Evolutionary conservation across 2,888 invertebrate species (phyloP).

Genomic region (Autographa pulchrina): DNA sequence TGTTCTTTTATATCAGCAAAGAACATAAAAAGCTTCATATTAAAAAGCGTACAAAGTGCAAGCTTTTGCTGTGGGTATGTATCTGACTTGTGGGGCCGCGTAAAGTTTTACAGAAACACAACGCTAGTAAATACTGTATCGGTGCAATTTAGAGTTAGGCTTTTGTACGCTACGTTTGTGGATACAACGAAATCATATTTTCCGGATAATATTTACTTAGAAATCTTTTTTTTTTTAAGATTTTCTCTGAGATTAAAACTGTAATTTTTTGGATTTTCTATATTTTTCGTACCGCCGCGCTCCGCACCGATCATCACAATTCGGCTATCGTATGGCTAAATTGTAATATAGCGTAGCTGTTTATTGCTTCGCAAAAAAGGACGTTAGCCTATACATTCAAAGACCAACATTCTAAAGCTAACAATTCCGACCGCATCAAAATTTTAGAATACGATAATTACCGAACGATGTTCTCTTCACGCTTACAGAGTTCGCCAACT

Average conservation of each 20-base stretch:
- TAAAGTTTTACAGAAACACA: background rate
- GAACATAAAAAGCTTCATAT: background rate
- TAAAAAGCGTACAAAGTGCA: background rate
- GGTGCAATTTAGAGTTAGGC: background rate
- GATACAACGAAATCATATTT: background rate
- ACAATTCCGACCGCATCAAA: background rate
- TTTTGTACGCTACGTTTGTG: background rate
- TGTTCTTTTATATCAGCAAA: background rate
- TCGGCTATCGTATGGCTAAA: too few species aligned
- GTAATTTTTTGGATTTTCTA: too few species aligned
- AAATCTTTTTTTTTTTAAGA: too few species aligned
- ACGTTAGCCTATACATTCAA: background rate
- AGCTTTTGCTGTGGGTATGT: conserved; percentile 1
- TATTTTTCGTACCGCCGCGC: too few species aligned
- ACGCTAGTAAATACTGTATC: background rate
- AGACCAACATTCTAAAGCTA: background rate
- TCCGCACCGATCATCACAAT: too few species aligned
- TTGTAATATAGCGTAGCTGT: too few species aligned
- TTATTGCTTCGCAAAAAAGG: background rate
- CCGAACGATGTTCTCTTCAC: conserved; percentile 4
- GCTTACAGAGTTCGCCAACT: conserved; percentile 5
- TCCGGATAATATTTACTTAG: too few species aligned
- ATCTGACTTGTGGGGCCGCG: background rate
- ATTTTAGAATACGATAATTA: conserved; percentile 14
- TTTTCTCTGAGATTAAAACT: too few species aligned